phyloP scores from a whole-genome alignment of 2,888 invertebrate genomes.

The Ormia ochracea region DNA sequence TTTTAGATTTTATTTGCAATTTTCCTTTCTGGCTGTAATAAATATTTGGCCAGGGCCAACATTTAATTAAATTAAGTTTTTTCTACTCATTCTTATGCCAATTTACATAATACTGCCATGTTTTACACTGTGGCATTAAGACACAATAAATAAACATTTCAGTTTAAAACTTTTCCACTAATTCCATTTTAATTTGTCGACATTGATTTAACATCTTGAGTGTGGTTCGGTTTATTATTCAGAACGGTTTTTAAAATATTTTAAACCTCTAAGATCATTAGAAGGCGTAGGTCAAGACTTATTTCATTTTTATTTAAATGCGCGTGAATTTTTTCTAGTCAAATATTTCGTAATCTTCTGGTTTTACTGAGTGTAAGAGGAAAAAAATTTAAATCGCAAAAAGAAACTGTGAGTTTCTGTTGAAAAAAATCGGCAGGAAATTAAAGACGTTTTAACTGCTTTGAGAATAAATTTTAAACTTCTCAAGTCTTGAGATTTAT shows the following conservation, averaged over 20 bases:
- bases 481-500: too few relatives aligned
- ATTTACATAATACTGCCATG: slow-evolving; percentile 54
- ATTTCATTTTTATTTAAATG: background rate
- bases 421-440: background rate
- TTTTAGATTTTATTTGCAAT: background rate
- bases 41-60: slow-evolving; percentile 33
- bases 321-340: slow-evolving; percentile 3
- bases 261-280: background rate
- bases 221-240: background rate
- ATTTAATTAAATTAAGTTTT: slow-evolving; percentile 46
- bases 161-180: slow-evolving; percentile 1
- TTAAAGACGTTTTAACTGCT: background rate
- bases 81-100: slow-evolving; percentile 25
- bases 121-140: slow-evolving; percentile 37
- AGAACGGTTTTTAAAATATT: background rate
- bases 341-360: background rate
- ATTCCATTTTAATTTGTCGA: slow-evolving; percentile 32
- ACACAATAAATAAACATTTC: slow-evolving; percentile 32
- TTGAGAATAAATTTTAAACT: slow-evolving; percentile 21
- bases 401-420: background rate
- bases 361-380: background rate
- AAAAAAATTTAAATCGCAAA: background rate
- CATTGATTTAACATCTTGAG: slow-evolving; percentile 23
- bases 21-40: background rate
- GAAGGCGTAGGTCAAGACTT: background rate